Evolutionary conservation across 2,888 invertebrate species (phyloP).

Genomic region (Ochropacha duplaris): DNA sequence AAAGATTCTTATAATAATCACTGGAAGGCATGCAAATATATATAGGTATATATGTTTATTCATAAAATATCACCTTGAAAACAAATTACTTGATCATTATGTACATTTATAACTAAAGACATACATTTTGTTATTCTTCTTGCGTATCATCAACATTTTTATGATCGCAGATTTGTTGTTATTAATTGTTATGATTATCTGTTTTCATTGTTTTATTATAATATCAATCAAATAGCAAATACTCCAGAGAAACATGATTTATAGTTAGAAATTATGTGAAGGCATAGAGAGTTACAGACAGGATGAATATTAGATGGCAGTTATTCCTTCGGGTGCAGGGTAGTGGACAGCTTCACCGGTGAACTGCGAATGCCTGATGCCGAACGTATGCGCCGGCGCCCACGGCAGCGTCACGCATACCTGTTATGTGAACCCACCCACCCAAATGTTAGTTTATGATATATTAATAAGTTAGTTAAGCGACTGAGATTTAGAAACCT

Average conservation of each 20-base stretch:
- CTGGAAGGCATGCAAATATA: conserved; percentile 4
- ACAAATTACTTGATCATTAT: not conserved
- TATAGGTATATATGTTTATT: not conserved
- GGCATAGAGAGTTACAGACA: conserved; percentile 47
- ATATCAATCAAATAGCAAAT: conserved; percentile 2
- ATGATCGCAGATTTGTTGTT: too few species aligned
- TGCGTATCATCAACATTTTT: too few species aligned
- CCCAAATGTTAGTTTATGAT: conserved; percentile 1
- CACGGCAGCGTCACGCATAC: conserved; percentile 82
- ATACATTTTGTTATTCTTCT: not conserved
- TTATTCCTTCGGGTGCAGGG: conserved; percentile 68
- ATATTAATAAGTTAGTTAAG: not conserved
- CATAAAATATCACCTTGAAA: not conserved
- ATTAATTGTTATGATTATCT: too few species aligned
- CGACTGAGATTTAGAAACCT: not conserved
- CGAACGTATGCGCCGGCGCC: conserved; percentile 89
- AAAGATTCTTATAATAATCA: not conserved
- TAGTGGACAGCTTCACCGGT: conserved; percentile 78
- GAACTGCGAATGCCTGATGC: conserved; percentile 89
- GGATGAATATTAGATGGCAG: conserved; percentile 47
- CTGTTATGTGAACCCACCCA: conserved; percentile 54
- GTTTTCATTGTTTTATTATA: not conserved
- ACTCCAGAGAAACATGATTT: conserved; percentile 22
- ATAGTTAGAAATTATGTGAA: conserved; percentile 29
- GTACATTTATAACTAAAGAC: too few species aligned